phyloP scores from a whole-genome alignment of 2,113 vertebrate species.

The Oenanthe melanoleuca region DNA sequence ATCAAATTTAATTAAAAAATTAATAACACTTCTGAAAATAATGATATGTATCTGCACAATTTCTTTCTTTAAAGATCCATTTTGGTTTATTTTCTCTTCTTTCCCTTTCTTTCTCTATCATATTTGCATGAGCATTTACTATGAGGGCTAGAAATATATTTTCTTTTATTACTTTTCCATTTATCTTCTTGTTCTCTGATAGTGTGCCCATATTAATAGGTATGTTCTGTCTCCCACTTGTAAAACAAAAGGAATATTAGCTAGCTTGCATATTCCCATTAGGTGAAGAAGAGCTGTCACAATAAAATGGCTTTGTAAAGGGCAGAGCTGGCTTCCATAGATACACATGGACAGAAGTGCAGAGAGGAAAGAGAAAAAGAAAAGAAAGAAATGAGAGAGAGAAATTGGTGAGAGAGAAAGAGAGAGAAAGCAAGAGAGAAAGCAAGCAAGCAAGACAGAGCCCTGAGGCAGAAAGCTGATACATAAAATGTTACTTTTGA shows the following conservation, averaged over 20 bases:
- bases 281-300: background rate
- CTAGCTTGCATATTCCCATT: background rate
- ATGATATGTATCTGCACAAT: background rate
- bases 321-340: background rate
- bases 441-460: background rate
- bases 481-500: background rate
- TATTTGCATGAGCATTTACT: background rate
- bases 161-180: background rate
- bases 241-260: conserved; percentile 8
- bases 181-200: conserved; percentile 15
- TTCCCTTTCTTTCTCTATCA: background rate
- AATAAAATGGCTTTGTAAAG: conserved; percentile 10
- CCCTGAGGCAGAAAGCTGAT: background rate
- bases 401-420: no score
- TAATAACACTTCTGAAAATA: conserved; percentile 30
- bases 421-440: background rate
- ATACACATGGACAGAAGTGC: background rate
- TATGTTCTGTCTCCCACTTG: background rate
- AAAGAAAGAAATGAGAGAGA: background rate
- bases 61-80: background rate
- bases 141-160: background rate
- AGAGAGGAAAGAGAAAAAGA: background rate
- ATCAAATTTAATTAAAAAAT: conserved; percentile 14
- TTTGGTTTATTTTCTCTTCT: background rate
- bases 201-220: background rate